phyloP scores from a whole-genome alignment of 2,888 invertebrate species.

The Limnephilus auricula region DNA sequence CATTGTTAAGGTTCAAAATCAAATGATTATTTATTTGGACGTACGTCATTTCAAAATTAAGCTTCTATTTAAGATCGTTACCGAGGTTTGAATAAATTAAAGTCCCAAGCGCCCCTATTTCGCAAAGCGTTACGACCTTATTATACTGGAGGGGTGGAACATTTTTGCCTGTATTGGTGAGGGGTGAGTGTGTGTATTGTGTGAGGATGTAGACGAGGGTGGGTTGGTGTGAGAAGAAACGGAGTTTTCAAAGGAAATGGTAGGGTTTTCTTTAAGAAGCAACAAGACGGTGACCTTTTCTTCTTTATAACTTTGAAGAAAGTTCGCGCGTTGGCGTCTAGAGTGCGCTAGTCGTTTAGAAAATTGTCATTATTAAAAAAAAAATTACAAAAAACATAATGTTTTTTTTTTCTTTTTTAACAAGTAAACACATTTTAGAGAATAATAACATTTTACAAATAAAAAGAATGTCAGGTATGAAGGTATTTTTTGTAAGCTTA shows the following conservation, averaged over 20 bases:
- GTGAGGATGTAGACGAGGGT: constrained; percentile 28
- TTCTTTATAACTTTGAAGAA: constrained; percentile 60
- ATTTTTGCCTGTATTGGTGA: not conserved
- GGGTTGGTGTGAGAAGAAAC: constrained; percentile 60
- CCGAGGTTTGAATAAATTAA: not conserved
- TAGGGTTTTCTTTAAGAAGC: constrained; percentile 61
- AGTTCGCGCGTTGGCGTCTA: constrained; percentile 56
- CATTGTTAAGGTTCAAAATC: not conserved
- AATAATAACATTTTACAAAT: too few relatives aligned
- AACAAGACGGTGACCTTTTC: constrained; percentile 62
- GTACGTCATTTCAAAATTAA: constrained; percentile 15
- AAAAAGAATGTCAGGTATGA: too few relatives aligned
- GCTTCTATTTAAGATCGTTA: constrained; percentile 13
- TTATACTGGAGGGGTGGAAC: not conserved
- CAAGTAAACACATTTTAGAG: not conserved
- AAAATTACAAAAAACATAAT: not conserved
- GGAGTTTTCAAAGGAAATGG: constrained; percentile 61
- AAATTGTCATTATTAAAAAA: too few relatives aligned
- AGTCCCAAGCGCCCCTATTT: not conserved
- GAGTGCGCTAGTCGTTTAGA: constrained; percentile 62
- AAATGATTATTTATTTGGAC: not conserved
- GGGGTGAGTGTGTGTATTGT: constrained; percentile 5
- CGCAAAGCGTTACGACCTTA: constrained; percentile 39
- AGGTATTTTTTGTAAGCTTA: too few relatives aligned
- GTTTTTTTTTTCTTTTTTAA: not conserved